Base-by-base conservation (phyloP, 2,113 vertebrate species). In the Papio anubis region DNA sequence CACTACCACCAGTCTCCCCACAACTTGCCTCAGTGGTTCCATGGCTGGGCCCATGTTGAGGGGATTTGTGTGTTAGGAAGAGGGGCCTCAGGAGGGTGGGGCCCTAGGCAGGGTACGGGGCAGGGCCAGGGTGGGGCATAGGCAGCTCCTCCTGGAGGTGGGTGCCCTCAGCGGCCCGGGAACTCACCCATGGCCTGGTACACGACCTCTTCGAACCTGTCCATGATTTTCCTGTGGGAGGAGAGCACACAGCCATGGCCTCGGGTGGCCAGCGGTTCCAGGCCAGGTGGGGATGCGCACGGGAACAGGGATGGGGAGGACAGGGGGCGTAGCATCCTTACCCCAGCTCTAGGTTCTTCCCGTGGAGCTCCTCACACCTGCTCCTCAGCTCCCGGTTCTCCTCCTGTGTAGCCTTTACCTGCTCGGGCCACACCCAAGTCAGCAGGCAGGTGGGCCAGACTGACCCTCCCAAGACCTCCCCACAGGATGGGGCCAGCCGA, bases 311-410 rank as follows among this genome's bases (percentile, higher is more conserved):
- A 52, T 17, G 52, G 1, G 2, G 52, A 18, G 52, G 18, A 55
- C 52, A 55, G 8, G 1, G 2, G 12, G 10, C 0, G 0, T 8
- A n/a, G 27, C 61, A 12, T 64, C 18, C 92, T 98, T 98, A 99
- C 99, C 99, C 98, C 99, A 99, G 99, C 97, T 99, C 99, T 59
- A 99, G 98, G 94, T 99, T 98, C 80, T 99, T 99, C 13, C 93
- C 86, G 0, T 97, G 96, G 6, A 99, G 97, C 11, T 98, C 98
- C 35, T 99, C 96, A 90, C 99, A 98, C 79, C 98, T 98, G 50
- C 95, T 96, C 55, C 64, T 98, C 98, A 99, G 99, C 16, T 99
- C 98, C 40, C 90, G 2, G 84, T 82, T 97, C 97, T 99, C 98
- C 43, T 97, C 45, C 3, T 99, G 97, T 3, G 97, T 98, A 2